These are phyloP conservation scores for Hippoglossus stenolepis DNA, from an alignment of 2,113 vertebrate genomes.

Conservation along the genomic window DNA sequence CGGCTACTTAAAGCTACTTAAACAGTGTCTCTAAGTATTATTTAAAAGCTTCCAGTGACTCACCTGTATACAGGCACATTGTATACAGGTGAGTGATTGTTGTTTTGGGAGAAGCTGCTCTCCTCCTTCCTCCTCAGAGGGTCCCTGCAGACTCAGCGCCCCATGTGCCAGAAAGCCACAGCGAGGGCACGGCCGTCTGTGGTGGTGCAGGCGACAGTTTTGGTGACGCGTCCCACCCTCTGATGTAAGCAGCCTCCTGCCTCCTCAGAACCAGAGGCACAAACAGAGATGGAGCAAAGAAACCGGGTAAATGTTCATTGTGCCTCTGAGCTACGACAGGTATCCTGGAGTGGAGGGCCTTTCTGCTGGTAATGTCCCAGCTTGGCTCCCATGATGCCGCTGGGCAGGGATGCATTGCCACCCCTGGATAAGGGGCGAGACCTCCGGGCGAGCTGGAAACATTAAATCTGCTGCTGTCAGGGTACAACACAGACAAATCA, in stretches of 20 bases:
- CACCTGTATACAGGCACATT: too few relatives aligned
- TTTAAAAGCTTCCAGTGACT: not conserved
- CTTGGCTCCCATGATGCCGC: constrained; percentile 87
- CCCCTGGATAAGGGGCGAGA: constrained; percentile 84
- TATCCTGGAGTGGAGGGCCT: constrained; percentile 25
- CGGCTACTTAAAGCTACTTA: too few relatives aligned
- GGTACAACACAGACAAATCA: constrained; percentile 71
- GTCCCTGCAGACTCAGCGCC: not conserved
- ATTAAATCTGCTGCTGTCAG: constrained; percentile 22
- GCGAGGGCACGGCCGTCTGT: not conserved
- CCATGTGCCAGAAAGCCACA: not conserved
- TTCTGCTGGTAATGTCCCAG: constrained; percentile 82
- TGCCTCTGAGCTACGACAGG: not conserved
- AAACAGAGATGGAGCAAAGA: constrained; percentile 28
- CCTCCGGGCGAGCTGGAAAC: constrained; percentile 84
- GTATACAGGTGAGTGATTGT: too few relatives aligned
- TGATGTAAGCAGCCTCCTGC: constrained; percentile 44
- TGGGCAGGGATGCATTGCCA: constrained; percentile 84
- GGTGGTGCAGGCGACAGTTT: constrained; percentile 17
- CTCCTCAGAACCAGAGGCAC: constrained; percentile 39
- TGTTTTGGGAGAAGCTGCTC: not conserved
- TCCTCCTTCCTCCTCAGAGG: not conserved
- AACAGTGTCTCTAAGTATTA: not conserved
- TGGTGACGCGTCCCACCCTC: not conserved
- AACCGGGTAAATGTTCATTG: constrained; percentile 6